Evolutionary conservation across 2,113 vertebrate species (phyloP), one percentile per base, ranked within the genome.

Genomic region (Pipa parva): DNA sequence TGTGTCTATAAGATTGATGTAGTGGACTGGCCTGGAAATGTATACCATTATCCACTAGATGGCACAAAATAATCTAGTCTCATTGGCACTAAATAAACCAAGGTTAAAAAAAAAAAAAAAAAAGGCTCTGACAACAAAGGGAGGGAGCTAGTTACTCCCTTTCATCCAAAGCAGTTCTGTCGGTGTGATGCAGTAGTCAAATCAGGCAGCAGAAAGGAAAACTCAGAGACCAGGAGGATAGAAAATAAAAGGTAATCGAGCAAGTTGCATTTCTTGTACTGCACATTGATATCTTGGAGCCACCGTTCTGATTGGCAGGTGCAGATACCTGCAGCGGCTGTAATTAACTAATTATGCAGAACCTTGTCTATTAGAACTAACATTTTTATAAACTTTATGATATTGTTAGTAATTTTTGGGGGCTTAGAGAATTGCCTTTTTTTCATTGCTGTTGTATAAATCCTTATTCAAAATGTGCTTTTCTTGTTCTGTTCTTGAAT

Each of bases 11-110:
- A n/a, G n/a, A n/a, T n/a, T n/a, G n/a, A n/a, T n/a, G n/a, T n/a
- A n/a, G 17, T 42, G 39, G 39, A 42, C 6, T 3, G 3, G 4
- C 5, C 5, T 15, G n/a, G 7, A 42, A 6, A 2, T 42, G 17
- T 42, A 15, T 42, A 18, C 4, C 5, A 6, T 22, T 11, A 29
- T 52, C 57, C 66, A 70, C 57, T 70, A 70, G 66, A 54, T 70
- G 66, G 66, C 66, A 54, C 27, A 39, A 59, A n/a, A 28, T 59
- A 49, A 42, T 52, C 58, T 61, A 39, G 45, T 70, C 21, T 70
- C 57, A 37, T 12, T 18, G 1, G 13, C 18, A 20, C 11, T 24
- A 70, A 54, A 52, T 58, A 54, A 60, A 54, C 37, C 24, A 26
- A 51, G 22, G n/a, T n/a, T 54, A 21, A 51, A 3, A 37, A 13